Evolutionary conservation across 1,140 invertebrate genomes (phyloP).

Genomic region (Carposina sasakii): DNA sequence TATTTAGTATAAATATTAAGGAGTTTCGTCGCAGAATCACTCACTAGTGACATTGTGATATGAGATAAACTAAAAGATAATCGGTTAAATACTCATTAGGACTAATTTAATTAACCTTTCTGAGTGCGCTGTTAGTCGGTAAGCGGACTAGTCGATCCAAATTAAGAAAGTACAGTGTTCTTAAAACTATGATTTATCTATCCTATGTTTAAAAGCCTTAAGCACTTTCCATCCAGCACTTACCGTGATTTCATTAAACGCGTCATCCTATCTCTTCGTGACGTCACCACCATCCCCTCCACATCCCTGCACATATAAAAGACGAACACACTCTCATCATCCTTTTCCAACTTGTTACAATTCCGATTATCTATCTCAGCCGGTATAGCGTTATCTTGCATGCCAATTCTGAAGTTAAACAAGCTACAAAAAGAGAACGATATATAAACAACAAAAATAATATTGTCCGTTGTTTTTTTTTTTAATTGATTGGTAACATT

Average conservation of each 20-base stretch:
- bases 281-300: slow-evolving; percentile 26
- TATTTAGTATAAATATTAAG: too few species aligned
- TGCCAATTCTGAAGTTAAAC: slow-evolving; percentile 53
- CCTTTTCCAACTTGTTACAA: slow-evolving; percentile 35
- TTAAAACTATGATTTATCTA: too few species aligned
- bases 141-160: too few species aligned
- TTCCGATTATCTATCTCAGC: slow-evolving; percentile 36
- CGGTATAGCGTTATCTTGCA: slow-evolving; percentile 57
- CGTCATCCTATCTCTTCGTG: slow-evolving; percentile 30
- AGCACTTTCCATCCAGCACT: slow-evolving; percentile 21
- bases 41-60: too few species aligned
- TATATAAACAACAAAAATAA: slow-evolving; percentile 44
- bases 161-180: too few species aligned
- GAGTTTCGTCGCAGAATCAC: too few species aligned
- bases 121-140: too few species aligned
- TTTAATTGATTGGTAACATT: neutral
- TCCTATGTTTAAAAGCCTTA: too few species aligned
- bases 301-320: slow-evolving; percentile 67
- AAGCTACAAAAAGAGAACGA: slow-evolving; percentile 53
- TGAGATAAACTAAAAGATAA: too few species aligned
- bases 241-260: slow-evolving; percentile 28
- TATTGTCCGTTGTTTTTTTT: slow-evolving; percentile 24
- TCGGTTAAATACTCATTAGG: too few species aligned
- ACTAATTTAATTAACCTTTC: too few species aligned
- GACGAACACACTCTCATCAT: slow-evolving; percentile 64